These are phyloP conservation scores for Chionoecetes opilio DNA, from an alignment of 1,140 invertebrate species.

Conservation along the genomic window DNA sequence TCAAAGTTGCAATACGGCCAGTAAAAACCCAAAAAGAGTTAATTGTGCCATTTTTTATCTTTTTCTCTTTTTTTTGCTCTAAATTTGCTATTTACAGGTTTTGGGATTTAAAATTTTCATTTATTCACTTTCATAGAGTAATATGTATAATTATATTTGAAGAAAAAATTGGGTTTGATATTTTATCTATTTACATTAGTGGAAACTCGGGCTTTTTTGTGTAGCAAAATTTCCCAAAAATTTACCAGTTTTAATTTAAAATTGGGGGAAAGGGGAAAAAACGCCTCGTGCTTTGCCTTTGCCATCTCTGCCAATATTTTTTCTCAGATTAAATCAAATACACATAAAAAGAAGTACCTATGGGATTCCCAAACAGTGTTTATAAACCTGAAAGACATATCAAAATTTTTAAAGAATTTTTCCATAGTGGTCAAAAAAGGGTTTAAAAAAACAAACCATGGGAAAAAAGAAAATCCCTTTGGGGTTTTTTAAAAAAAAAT, in stretches of 20 bases:
- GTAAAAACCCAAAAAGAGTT: conserved; percentile 70
- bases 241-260: background rate
- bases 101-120: conserved; percentile 4
- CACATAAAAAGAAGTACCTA: background rate
- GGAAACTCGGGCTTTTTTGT: background rate
- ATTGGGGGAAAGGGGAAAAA: background rate
- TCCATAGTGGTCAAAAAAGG: background rate
- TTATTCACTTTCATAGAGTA: background rate
- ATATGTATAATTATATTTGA: background rate
- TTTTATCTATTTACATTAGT: background rate
- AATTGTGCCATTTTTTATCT: conserved; percentile 59
- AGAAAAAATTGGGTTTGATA: background rate
- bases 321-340: background rate
- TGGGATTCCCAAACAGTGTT: background rate
- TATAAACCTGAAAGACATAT: background rate
- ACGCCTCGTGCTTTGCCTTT: conserved; percentile 14
- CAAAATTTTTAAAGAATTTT: background rate
- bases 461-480: too few species aligned
- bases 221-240: background rate
- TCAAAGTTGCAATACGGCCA: conserved; percentile 59
- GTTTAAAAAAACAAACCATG: background rate
- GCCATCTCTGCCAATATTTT: background rate
- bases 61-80: background rate
- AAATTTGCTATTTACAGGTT: background rate
- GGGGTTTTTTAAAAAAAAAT: too few species aligned